phyloP scores from a whole-genome alignment of 2,797 vertebrate genomes.

The Epinephelus malabaricus region DNA sequence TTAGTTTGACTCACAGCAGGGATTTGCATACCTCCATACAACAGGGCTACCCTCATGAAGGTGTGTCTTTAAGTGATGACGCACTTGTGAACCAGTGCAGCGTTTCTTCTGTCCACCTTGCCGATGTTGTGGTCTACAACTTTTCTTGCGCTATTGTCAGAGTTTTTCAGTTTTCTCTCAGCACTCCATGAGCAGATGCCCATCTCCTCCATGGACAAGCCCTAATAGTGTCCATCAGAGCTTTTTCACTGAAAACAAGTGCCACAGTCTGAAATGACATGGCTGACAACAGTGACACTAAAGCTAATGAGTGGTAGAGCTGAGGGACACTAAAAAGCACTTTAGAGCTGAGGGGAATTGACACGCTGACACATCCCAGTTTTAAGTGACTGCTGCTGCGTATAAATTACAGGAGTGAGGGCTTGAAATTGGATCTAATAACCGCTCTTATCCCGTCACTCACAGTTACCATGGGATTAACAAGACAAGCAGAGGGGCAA shows the following conservation, averaged over 20 bases:
- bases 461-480: conserved; percentile 35
- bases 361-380: conserved; percentile 7
- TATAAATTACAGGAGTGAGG: conserved; percentile 38
- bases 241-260: background rate
- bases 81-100: too few relatives aligned
- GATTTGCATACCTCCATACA: too few relatives aligned
- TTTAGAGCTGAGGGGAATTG: background rate
- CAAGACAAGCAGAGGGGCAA: conserved; percentile 38
- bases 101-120: too few relatives aligned
- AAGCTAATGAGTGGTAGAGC: background rate
- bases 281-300: background rate
- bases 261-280: background rate
- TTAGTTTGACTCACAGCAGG: too few relatives aligned
- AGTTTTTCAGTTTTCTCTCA: too few relatives aligned
- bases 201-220: too few relatives aligned
- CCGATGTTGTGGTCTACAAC: too few relatives aligned
- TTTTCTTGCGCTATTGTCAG: too few relatives aligned
- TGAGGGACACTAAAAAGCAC: background rate
- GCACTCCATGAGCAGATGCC: too few relatives aligned
- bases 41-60: too few relatives aligned
- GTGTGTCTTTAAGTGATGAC: too few relatives aligned
- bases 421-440: conserved; percentile 15
- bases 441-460: conserved; percentile 2
- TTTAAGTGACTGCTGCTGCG: conserved; percentile 9
- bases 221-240: too few relatives aligned